Conservation (phyloP, 2,888 invertebrate genomes). For the Diarsia brunnea region DNA sequence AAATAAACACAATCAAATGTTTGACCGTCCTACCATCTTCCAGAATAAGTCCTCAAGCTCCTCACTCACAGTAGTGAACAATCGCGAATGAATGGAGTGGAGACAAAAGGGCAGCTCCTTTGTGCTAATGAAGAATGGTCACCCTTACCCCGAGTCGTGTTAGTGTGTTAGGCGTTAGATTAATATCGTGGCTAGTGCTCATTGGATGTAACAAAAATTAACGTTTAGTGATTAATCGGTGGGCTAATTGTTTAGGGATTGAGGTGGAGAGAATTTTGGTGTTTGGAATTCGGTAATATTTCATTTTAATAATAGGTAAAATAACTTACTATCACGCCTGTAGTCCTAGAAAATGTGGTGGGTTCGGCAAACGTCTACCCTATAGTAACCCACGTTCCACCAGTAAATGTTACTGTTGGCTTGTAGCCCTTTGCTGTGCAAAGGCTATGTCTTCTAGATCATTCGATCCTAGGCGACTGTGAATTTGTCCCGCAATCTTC, state of each 20-base stretch:
- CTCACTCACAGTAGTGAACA: slow-evolving; percentile 84
- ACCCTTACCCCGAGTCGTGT: slow-evolving; percentile 82
- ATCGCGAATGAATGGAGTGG: slow-evolving; percentile 87
- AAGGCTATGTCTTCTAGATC: not conserved
- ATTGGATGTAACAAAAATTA: slow-evolving; percentile 66
- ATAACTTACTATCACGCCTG: not conserved
- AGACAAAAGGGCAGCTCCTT: slow-evolving; percentile 88
- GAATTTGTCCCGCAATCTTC: not conserved
- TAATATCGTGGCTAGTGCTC: slow-evolving; percentile 77
- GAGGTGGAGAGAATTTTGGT: not conserved
- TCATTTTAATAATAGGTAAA: not conserved
- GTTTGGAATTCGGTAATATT: not conserved
- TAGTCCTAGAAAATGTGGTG: no score
- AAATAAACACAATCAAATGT: slow-evolving; percentile 18
- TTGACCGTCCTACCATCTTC: slow-evolving; percentile 5
- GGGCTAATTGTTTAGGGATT: slow-evolving; percentile 11
- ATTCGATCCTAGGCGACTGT: not conserved
- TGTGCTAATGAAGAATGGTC: slow-evolving; percentile 90
- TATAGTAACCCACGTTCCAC: not conserved
- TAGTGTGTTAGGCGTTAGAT: slow-evolving; percentile 86
- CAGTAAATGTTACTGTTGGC: not conserved
- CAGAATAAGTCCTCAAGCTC: slow-evolving; percentile 76
- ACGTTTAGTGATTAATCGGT: slow-evolving; percentile 56
- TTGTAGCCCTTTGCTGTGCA: no score
- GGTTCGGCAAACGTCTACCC: no score